These are phyloP conservation scores for Latrodectus geometricus DNA, from an alignment of 1,140 invertebrate species.

Conservation along the genomic window DNA sequence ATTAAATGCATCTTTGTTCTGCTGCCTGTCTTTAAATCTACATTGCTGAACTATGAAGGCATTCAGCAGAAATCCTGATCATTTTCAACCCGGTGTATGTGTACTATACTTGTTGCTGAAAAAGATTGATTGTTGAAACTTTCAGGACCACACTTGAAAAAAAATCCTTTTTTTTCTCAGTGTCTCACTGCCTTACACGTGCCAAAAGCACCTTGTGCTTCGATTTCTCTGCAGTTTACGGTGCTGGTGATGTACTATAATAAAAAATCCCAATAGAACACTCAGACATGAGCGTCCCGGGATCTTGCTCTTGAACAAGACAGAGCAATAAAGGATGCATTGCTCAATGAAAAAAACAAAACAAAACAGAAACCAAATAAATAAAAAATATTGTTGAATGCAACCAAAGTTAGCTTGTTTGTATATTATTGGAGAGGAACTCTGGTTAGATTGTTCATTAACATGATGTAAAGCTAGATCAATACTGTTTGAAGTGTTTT, in stretches of 20 bases:
- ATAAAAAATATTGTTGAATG: slow-evolving; percentile 54
- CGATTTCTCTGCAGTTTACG: slow-evolving; percentile 52
- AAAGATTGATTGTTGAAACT: slow-evolving; percentile 40
- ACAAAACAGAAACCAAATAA: slow-evolving; percentile 52
- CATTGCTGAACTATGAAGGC: slow-evolving; percentile 2
- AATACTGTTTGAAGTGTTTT: slow-evolving; percentile 62
- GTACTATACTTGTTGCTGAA: slow-evolving; percentile 48
- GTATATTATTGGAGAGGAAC: slow-evolving; percentile 61
- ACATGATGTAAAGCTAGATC: slow-evolving; percentile 60
- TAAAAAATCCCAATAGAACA: slow-evolving; percentile 11
- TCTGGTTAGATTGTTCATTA: slow-evolving; percentile 62
- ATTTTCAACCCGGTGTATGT: slow-evolving; percentile 11
- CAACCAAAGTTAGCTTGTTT: slow-evolving; percentile 62
- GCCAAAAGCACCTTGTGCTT: slow-evolving; percentile 63
- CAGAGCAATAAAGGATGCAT: slow-evolving; percentile 63
- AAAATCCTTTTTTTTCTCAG: slow-evolving; percentile 42
- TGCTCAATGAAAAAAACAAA: slow-evolving; percentile 62
- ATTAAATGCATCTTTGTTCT: slow-evolving; percentile 27
- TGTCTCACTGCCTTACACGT: slow-evolving; percentile 63
- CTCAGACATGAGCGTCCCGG: slow-evolving; percentile 20
- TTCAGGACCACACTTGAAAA: slow-evolving; percentile 53
- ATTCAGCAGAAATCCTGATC: slow-evolving; percentile 37
- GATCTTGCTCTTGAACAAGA: slow-evolving; percentile 53
- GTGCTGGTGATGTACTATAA: slow-evolving; percentile 53
- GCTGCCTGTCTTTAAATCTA: slow-evolving; percentile 7